Percentiles rank a stretch among this genome's conserved stretches.
phyloP scores from a whole-genome alignment of 1,140 invertebrate genomes.

The Tetragonula clypearis region DNA sequence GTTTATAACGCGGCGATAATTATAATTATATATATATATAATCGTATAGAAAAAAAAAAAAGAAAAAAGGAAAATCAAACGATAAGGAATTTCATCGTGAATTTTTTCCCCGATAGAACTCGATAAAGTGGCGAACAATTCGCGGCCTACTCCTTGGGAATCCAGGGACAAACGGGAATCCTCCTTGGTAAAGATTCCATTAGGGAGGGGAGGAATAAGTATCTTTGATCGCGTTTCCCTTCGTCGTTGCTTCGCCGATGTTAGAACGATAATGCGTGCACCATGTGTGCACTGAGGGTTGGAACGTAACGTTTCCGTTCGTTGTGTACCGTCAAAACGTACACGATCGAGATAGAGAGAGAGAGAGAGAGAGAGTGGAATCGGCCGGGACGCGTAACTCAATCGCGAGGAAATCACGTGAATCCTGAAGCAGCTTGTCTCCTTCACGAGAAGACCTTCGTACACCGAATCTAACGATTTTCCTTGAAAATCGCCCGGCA shows the following conservation, averaged over 20 bases:
- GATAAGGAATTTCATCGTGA: too few species aligned
- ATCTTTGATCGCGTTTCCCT: not conserved
- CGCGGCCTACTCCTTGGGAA: too few species aligned
- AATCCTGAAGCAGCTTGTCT: not conserved
- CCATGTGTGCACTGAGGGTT: constrained; percentile 24
- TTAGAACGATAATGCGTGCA: not conserved
- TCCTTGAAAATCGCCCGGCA: constrained; percentile 34
- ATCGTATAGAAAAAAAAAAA: too few species aligned
- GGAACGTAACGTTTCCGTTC: constrained; percentile 1
- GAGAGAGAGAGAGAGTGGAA: too few species aligned
- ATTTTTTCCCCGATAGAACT: too few species aligned
- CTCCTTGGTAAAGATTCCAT: constrained; percentile 18
- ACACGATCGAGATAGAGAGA: not conserved
- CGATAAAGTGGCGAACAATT: too few species aligned
- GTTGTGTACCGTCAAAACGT: constrained; percentile 17
- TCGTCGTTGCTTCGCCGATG: constrained; percentile 19
- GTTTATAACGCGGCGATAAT: too few species aligned
- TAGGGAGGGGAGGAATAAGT: not conserved
- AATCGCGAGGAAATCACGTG: not conserved
- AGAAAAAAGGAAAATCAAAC: too few species aligned
- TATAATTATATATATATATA: too few species aligned
- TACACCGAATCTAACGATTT: constrained; percentile 41
- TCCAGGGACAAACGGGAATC: not conserved
- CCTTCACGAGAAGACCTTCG: constrained; percentile 24
- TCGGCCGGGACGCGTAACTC: not conserved